These are phyloP conservation scores for Pagetopsis macropterus DNA, from an alignment of 2,797 vertebrate species.

Conservation along the genomic window DNA sequence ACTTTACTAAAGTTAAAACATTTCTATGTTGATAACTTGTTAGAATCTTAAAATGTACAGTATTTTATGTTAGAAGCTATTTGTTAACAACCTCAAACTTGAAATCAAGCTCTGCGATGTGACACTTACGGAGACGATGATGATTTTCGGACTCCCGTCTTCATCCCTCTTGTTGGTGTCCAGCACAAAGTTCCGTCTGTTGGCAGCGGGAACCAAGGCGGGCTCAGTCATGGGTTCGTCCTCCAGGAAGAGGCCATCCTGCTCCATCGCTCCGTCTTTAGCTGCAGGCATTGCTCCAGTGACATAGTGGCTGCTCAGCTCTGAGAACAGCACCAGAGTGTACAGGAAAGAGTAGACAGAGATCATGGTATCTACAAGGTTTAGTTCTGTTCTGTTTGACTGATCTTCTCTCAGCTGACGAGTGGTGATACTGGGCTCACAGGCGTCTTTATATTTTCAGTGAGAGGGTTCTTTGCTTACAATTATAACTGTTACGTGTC, in stretches of 20 bases:
- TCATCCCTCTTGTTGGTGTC: slow-evolving; percentile 77
- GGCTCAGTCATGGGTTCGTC: slow-evolving; percentile 70
- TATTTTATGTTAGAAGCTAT: too few species aligned
- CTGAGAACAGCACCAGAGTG: slow-evolving; percentile 85
- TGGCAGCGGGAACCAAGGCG: slow-evolving; percentile 45
- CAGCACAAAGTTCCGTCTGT: slow-evolving; percentile 76
- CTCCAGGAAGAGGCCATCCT: slow-evolving; percentile 70
- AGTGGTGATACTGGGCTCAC: slow-evolving; percentile 2
- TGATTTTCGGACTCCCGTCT: slow-evolving; percentile 76
- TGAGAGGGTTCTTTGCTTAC: slow-evolving; percentile 6
- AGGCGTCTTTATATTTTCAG: slow-evolving; percentile 64
- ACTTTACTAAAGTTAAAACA: too few species aligned
- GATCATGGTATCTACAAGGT: slow-evolving; percentile 74
- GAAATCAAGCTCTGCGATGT: background rate
- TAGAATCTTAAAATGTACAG: too few species aligned
- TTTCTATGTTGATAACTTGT: too few species aligned
- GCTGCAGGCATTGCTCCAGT: slow-evolving; percentile 80
- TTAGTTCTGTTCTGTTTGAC: slow-evolving; percentile 9
- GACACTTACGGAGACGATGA: slow-evolving; percentile 77
- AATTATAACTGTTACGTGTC: background rate
- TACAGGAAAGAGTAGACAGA: slow-evolving; percentile 81
- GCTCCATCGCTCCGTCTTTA: slow-evolving; percentile 75
- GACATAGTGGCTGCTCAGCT: slow-evolving; percentile 79
- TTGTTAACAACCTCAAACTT: background rate
- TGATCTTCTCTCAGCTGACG: slow-evolving; percentile 3